Evolutionary conservation across 2,888 invertebrate genomes (phyloP).

Genomic region (Pasiphila rectangulata): DNA sequence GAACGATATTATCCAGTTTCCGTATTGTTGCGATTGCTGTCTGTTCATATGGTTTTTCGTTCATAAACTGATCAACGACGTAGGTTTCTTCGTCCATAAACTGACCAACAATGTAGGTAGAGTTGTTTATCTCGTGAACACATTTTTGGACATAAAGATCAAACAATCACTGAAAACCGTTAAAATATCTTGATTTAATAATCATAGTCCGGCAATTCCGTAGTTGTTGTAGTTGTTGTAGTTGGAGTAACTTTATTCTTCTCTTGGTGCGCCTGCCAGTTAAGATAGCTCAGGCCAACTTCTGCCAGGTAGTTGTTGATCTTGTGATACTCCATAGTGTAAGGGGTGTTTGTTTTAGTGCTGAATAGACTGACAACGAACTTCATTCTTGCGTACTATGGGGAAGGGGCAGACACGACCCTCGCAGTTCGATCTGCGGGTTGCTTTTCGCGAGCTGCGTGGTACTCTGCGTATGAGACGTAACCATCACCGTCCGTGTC

Average conservation of each 20-base stretch:
- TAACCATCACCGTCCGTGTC: slow-evolving; percentile 93
- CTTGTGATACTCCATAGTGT: slow-evolving; percentile 3
- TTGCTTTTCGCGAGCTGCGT: slow-evolving; percentile 56
- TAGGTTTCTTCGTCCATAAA: no score
- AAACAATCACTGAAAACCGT: no score
- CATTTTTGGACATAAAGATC: no score
- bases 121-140: no score
- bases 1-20: no score
- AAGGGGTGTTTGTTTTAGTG: slow-evolving; percentile 1
- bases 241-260: no score
- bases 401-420: slow-evolving; percentile 45
- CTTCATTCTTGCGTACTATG: slow-evolving; percentile 19
- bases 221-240: no score
- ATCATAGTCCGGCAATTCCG: no score
- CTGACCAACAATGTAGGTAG: no score
- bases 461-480: slow-evolving; percentile 89
- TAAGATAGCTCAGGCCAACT: slow-evolving; percentile 1
- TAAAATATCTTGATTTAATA: neutral
- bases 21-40: no score
- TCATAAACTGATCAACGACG: no score
- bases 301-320: slow-evolving; percentile 7
- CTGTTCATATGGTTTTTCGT: no score
- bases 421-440: slow-evolving; percentile 51
- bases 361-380: slow-evolving; percentile 13
- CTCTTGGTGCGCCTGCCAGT: neutral